A percentile compares a stretch with the other conserved stretches of the same genome.
phyloP scores from a whole-genome alignment of 2,888 invertebrate genomes.

The Phragmatobia fuliginosa region DNA sequence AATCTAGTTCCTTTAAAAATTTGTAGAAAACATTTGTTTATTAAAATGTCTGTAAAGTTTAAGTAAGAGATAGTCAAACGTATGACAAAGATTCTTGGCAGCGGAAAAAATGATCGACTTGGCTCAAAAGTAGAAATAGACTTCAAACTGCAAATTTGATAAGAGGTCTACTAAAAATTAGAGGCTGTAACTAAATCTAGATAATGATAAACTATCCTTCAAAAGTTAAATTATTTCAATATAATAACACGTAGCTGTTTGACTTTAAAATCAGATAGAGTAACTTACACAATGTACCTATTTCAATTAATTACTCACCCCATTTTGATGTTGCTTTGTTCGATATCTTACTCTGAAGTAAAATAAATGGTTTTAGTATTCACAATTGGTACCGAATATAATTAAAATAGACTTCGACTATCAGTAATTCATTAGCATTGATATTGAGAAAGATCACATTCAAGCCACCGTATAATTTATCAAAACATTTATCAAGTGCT shows the following conservation, averaged over 20 bases:
- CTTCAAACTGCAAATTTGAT: background rate
- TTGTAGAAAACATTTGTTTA: too few species aligned
- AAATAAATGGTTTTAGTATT: background rate
- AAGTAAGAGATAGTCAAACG: too few species aligned
- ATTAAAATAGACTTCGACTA: background rate
- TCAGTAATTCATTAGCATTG: background rate
- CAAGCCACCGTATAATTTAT: constrained; percentile 3
- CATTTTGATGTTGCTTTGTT: background rate
- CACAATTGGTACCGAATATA: background rate
- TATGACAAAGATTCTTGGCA: too few species aligned
- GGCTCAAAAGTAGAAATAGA: too few species aligned
- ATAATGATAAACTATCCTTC: background rate
- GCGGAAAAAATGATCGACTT: too few species aligned
- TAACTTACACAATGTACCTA: background rate
- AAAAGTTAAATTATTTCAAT: background rate
- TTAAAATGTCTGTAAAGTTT: too few species aligned
- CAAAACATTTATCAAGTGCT: constrained; percentile 7
- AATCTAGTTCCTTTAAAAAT: too few species aligned
- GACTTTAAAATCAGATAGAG: background rate
- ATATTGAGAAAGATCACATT: background rate
- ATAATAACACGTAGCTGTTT: background rate
- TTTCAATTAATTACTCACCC: background rate
- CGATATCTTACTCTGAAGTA: background rate
- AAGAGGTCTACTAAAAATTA: background rate
- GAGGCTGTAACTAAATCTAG: background rate